Conservation (phyloP, 2,113 vertebrate genomes). For the Pholis gunnellus region DNA sequence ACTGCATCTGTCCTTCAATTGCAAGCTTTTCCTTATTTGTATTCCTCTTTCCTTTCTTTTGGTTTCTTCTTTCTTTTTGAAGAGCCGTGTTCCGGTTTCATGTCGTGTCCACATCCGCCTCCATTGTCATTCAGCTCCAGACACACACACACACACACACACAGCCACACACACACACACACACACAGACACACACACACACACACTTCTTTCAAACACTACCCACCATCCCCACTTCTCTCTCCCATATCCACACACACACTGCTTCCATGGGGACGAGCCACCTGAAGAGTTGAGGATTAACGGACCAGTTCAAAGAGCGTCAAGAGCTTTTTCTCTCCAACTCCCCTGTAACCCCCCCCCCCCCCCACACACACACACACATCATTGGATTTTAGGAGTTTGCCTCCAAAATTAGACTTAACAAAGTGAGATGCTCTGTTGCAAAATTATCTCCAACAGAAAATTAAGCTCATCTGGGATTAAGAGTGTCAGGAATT, state of each 20-base stretch:
- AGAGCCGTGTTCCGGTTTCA: slow-evolving; percentile 56
- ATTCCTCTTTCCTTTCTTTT: slow-evolving; percentile 1
- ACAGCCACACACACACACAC: slow-evolving; percentile 17
- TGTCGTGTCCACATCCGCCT: slow-evolving; percentile 62
- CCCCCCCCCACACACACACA: background rate
- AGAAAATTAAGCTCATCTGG: slow-evolving; percentile 34
- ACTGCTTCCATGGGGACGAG: slow-evolving; percentile 71
- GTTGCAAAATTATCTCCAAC: slow-evolving; percentile 18
- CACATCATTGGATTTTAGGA: background rate
- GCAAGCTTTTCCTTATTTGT: background rate
- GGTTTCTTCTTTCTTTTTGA: slow-evolving; percentile 19
- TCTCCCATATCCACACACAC: slow-evolving; percentile 43
- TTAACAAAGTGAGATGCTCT: slow-evolving; percentile 1
- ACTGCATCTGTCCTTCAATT: background rate
- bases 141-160: slow-evolving; percentile 11
- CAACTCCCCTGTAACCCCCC: slow-evolving; percentile 31
- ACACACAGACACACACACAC: background rate
- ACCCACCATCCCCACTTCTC: slow-evolving; percentile 33
- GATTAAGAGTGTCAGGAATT: slow-evolving; percentile 48
- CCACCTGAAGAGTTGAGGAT: slow-evolving; percentile 78
- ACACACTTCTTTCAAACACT: slow-evolving; percentile 21
- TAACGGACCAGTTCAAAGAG: slow-evolving; percentile 76
- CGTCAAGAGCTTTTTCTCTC: slow-evolving; percentile 58
- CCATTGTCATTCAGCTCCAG: slow-evolving; percentile 62
- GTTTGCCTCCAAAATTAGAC: slow-evolving; percentile 20